These are phyloP conservation scores for Gracilinanus agilis DNA, from an alignment of 2,113 vertebrate genomes.

Conservation along the genomic window DNA sequence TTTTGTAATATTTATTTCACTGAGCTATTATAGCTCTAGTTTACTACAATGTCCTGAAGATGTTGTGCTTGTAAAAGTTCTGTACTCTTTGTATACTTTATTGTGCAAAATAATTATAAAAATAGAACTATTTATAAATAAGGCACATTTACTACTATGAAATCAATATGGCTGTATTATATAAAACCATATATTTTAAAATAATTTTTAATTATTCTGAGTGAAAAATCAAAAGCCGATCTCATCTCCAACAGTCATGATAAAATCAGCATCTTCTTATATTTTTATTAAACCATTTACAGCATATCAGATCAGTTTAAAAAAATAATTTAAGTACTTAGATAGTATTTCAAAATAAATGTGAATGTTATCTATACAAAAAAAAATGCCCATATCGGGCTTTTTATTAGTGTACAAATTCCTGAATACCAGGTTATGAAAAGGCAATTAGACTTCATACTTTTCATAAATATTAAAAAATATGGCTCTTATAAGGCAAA, in stretches of 20 bases:
- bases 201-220: conserved; percentile 58
- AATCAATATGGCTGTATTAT: conserved; percentile 47
- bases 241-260: neutral
- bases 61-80: conserved; percentile 33
- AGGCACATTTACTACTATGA: conserved; percentile 64
- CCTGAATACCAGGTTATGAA: conserved; percentile 27
- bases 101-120: conserved; percentile 36
- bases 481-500: conserved; percentile 19
- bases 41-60: neutral
- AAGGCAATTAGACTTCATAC: neutral
- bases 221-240: conserved; percentile 45
- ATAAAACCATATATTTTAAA: conserved; percentile 68
- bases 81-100: conserved; percentile 44
- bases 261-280: conserved; percentile 27
- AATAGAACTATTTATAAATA: conserved; percentile 35
- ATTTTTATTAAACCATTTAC: neutral
- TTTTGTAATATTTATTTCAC: conserved; percentile 38
- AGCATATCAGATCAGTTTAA: conserved; percentile 1
- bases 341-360: conserved; percentile 29
- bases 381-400: conserved; percentile 23
- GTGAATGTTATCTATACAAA: conserved; percentile 53
- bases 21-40: neutral
- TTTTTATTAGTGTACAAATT: conserved; percentile 37
- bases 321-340: conserved; percentile 40
- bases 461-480: conserved; percentile 33